These are phyloP conservation scores for Poecilobothrus nobilitatus DNA, from an alignment of 2,888 invertebrate genomes.

Conservation along the genomic window DNA sequence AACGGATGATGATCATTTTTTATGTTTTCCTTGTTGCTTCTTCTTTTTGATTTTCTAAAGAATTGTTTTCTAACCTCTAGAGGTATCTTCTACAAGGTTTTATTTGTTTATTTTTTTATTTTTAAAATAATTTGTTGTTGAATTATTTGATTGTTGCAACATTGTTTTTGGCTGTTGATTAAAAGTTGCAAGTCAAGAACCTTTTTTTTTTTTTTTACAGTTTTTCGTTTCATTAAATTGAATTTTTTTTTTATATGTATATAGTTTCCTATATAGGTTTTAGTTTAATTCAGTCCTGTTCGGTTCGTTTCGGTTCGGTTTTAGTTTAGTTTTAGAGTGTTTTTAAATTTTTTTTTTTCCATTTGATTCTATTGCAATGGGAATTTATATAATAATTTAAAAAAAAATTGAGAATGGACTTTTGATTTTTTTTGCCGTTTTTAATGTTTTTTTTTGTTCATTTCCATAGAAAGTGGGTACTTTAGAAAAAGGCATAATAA, in stretches of 20 bases:
- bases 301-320: neutral
- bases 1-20: neutral
- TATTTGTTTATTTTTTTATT: neutral
- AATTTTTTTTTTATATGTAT: too few relatives aligned
- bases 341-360: neutral
- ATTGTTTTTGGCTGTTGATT: neutral
- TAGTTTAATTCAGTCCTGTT: too few relatives aligned
- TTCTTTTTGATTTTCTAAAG: neutral
- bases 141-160: neutral
- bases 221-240: too few relatives aligned
- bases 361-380: slow-evolving; percentile 1
- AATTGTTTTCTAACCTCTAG: neutral
- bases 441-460: neutral
- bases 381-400: neutral
- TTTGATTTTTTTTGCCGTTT: neutral
- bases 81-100: neutral
- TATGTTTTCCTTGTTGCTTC: neutral
- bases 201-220: neutral
- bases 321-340: neutral
- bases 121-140: neutral
- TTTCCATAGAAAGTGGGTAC: neutral
- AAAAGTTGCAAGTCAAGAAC: slow-evolving; percentile 6
- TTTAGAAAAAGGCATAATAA: neutral
- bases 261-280: too few relatives aligned
- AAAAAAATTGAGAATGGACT: neutral